These are phyloP conservation scores for Pachyuromys duprasi DNA, from an alignment of 2,797 vertebrate species.

Conservation along the genomic window DNA sequence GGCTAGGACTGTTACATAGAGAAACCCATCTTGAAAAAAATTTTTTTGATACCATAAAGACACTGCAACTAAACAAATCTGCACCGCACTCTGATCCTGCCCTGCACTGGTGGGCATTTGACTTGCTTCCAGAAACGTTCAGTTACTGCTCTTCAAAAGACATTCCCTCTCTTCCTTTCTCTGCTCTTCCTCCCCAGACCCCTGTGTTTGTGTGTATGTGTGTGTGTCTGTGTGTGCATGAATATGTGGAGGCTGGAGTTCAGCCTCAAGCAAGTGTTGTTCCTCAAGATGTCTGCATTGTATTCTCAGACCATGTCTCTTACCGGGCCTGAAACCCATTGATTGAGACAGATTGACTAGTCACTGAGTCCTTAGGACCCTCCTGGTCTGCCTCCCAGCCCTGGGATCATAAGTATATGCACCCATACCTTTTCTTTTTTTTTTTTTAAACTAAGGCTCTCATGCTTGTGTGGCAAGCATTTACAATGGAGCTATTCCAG, in stretches of 20 bases:
- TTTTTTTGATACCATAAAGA: neutral
- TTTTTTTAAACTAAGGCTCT: neutral
- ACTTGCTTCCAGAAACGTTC: neutral
- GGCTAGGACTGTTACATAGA: neutral
- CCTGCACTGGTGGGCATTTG: neutral
- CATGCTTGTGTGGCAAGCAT: neutral
- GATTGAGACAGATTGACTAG: neutral
- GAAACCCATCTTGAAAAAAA: neutral
- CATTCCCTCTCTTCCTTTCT: neutral
- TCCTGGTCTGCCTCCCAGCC: neutral
- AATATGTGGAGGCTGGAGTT: no score
- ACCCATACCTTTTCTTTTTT: neutral
- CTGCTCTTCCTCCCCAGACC: no score
- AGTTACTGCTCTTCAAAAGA: neutral
- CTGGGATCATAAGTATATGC: neutral
- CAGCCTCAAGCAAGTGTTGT: no score
- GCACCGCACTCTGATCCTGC: neutral
- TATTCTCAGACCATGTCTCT: no score
- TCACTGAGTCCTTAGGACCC: neutral
- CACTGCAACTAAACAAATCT: neutral
- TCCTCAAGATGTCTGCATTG: no score
- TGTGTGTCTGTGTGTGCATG: neutral
- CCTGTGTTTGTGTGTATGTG: neutral
- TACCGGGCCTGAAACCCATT: neutral
- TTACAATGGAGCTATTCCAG: neutral